Percentiles rank a stretch among this genome's conserved stretches.
These are phyloP conservation scores for Aphidius gifuensis DNA, from an alignment of 1,140 invertebrate genomes.

Conservation along the genomic window DNA sequence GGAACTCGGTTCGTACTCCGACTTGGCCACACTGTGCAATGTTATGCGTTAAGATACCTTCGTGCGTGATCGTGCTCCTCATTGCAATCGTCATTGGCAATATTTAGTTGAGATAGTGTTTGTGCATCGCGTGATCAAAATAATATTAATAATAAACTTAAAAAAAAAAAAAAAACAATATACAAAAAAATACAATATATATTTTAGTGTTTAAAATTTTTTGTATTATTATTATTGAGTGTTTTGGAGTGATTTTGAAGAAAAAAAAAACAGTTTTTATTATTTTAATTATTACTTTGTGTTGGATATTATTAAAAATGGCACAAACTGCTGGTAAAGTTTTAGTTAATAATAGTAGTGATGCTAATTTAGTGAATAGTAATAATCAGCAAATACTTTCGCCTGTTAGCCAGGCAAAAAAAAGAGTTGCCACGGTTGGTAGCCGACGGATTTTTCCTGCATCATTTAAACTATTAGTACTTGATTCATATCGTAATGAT, in stretches of 20 bases:
- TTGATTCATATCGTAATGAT: conserved; percentile 79
- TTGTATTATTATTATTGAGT: too few species aligned
- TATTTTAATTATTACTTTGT: too few species aligned
- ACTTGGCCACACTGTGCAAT: conserved; percentile 49
- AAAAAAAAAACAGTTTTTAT: too few species aligned
- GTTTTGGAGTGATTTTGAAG: neutral
- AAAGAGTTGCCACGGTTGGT: conserved; percentile 61
- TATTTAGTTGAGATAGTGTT: conserved; percentile 17
- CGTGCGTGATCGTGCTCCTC: conserved; percentile 31
- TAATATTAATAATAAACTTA: neutral
- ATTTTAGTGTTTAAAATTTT: neutral
- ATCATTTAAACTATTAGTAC: conserved; percentile 80
- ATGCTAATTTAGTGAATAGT: conserved; percentile 48
- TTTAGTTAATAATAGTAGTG: conserved; percentile 42
- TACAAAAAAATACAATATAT: too few species aligned
- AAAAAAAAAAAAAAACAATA: too few species aligned
- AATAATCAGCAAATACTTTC: conserved; percentile 49
- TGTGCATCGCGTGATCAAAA: conserved; percentile 20
- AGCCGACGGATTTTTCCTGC: conserved; percentile 79
- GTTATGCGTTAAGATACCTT: conserved; percentile 47
- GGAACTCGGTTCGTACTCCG: conserved; percentile 44
- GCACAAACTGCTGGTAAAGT: conserved; percentile 58
- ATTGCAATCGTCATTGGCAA: conserved; percentile 15
- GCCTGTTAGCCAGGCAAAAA: conserved; percentile 45
- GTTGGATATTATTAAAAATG: conserved; percentile 45